Percentiles rank a stretch among this genome's conserved stretches.
phyloP scores from a whole-genome alignment of 2,888 invertebrate species.

The Diploptera punctata region DNA sequence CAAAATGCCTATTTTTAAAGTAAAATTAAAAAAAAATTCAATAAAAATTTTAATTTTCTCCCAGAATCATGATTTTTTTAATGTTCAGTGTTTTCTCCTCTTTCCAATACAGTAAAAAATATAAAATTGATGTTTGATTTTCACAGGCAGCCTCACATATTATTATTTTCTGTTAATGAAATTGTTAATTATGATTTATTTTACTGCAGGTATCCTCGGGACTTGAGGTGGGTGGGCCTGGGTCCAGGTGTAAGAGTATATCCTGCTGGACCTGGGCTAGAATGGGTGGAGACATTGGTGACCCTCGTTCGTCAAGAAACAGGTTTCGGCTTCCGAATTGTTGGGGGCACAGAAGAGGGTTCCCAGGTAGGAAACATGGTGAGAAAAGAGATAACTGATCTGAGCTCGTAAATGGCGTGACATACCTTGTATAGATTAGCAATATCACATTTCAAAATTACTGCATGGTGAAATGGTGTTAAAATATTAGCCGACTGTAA shows the following conservation, averaged over 20 bases:
- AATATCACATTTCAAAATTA: background rate
- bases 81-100: too few relatives aligned
- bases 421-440: background rate
- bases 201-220: slow-evolving; percentile 52
- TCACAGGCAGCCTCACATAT: too few relatives aligned
- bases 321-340: slow-evolving; percentile 97
- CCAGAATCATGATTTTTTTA: too few relatives aligned
- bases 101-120: too few relatives aligned
- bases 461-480: too few relatives aligned
- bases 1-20: too few relatives aligned
- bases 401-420: background rate
- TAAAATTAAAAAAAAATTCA: too few relatives aligned
- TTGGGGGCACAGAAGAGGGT: slow-evolving; percentile 97
- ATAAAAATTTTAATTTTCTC: too few relatives aligned
- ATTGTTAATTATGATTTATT: too few relatives aligned
- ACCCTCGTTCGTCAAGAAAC: slow-evolving; percentile 87
- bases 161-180: too few relatives aligned
- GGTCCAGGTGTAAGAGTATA: slow-evolving; percentile 42
- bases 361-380: slow-evolving; percentile 71
- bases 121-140: too few relatives aligned
- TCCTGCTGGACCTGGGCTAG: slow-evolving; percentile 54
- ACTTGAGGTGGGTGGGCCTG: slow-evolving; percentile 45
- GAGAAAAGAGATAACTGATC: slow-evolving; percentile 38
- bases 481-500: too few relatives aligned
- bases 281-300: slow-evolving; percentile 72